Percentiles rank a stretch among this genome's conserved stretches.
Conservation (phyloP, 2,888 invertebrate genomes). For the Pimpla rufipes region DNA sequence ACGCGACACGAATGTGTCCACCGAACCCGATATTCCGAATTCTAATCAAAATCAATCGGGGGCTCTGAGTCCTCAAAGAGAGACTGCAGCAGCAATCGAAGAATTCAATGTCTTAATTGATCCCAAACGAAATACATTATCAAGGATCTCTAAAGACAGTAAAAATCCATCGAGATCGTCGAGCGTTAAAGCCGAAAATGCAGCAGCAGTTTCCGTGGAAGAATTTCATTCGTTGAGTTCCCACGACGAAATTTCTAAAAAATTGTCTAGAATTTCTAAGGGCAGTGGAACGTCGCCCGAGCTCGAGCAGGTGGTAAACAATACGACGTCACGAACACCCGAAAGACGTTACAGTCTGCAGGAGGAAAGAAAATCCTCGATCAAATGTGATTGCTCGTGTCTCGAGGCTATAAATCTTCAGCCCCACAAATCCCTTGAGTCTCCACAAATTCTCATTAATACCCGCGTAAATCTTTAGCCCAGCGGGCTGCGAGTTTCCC, state of each 20-base stretch:
- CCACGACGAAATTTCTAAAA: not conserved
- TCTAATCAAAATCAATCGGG: not conserved
- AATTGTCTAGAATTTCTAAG: not conserved
- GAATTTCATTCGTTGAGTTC: constrained; percentile 11
- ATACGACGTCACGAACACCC: not conserved
- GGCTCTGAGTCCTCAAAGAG: not conserved
- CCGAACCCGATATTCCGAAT: not conserved
- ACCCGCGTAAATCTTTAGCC: constrained; percentile 34
- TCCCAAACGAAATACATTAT: not conserved
- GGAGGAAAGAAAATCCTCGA: constrained; percentile 30
- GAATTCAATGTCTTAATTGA: not conserved
- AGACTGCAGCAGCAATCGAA: not conserved
- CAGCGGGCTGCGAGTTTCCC: not conserved
- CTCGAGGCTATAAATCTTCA: constrained; percentile 7
- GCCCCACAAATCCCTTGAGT: not conserved
- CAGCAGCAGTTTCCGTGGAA: not conserved
- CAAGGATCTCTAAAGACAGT: not conserved
- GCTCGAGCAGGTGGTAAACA: not conserved
- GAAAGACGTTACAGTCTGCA: constrained; percentile 20
- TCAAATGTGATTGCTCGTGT: constrained; percentile 30
- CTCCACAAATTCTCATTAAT: not conserved
- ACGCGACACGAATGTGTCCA: not conserved
- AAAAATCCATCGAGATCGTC: not conserved
- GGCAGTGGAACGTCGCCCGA: not conserved
- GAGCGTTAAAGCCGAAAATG: not conserved